Conservation (phyloP, 2,113 vertebrate genomes). For the Hemiprocne comata region DNA sequence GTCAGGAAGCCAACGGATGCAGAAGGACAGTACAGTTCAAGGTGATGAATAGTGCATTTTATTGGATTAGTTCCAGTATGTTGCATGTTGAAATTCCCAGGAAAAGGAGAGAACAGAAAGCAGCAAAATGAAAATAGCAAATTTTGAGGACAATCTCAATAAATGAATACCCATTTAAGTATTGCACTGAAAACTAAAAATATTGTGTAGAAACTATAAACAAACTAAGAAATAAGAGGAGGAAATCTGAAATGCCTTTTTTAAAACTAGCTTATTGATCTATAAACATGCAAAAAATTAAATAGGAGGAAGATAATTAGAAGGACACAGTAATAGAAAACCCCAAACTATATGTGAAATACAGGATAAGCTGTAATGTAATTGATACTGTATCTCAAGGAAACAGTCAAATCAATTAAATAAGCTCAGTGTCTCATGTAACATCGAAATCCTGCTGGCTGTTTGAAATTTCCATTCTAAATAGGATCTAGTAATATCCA, state of each 20-base stretch:
- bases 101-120: background rate
- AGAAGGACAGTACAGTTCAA: background rate
- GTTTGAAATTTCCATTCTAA: background rate
- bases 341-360: background rate
- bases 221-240: background rate
- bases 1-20: background rate
- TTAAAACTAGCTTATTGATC: background rate
- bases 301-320: background rate
- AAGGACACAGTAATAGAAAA: background rate
- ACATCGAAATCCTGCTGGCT: background rate
- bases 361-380: background rate
- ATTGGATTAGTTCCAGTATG: no score
- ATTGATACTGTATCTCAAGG: background rate
- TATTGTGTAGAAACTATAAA: background rate
- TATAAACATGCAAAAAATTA: background rate
- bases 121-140: background rate
- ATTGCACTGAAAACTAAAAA: background rate
- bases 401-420: background rate
- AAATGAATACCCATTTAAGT: background rate
- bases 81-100: no score
- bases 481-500: background rate
- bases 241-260: rapidly evolving
- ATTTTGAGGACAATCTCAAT: background rate
- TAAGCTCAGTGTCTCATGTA: background rate
- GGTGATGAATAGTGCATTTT: background rate